Conservation (phyloP, 1,140 invertebrate species). For the Carcinoscorpius rotundicauda region DNA sequence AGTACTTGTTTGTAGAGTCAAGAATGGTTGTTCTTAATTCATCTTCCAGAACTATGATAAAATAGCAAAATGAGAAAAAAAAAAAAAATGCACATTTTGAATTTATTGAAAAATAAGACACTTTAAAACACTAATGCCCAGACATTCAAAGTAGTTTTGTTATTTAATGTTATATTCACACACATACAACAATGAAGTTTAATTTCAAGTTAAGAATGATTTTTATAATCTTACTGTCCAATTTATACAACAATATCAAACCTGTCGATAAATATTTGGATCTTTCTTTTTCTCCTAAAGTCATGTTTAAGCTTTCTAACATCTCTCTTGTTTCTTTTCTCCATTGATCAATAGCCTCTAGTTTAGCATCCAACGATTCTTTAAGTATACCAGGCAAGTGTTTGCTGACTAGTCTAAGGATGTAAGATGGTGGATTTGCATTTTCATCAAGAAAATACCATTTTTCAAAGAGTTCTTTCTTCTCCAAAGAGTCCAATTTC, state of each 20-base stretch:
- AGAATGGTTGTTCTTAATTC: constrained; percentile 17
- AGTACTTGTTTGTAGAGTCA: constrained; percentile 30
- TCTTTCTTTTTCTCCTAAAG: constrained; percentile 54
- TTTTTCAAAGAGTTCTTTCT: constrained; percentile 45
- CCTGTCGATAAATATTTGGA: constrained; percentile 67
- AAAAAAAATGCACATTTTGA: no score
- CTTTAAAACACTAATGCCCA: no score
- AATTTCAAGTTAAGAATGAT: no score
- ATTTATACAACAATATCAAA: constrained; percentile 23
- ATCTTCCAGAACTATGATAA: constrained; percentile 17
- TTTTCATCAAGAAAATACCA: constrained; percentile 55
- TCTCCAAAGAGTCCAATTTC: constrained; percentile 41
- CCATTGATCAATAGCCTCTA: constrained; percentile 42
- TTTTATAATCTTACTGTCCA: no score
- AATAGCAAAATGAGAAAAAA: no score
- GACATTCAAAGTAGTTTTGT: no score
- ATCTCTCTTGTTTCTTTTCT: constrained; percentile 47
- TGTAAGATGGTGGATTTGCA: constrained; percentile 59
- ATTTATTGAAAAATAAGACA: no score
- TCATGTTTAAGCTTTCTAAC: constrained; percentile 48
- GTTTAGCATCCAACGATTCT: constrained; percentile 33
- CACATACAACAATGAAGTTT: no score
- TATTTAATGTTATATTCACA: no score
- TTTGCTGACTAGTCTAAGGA: constrained; percentile 45
- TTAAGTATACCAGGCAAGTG: constrained; percentile 38